Evolutionary conservation across 1,140 invertebrate species (phyloP), one percentile per base, ranked within the genome.

Genomic region (Ectropis grisescens): DNA sequence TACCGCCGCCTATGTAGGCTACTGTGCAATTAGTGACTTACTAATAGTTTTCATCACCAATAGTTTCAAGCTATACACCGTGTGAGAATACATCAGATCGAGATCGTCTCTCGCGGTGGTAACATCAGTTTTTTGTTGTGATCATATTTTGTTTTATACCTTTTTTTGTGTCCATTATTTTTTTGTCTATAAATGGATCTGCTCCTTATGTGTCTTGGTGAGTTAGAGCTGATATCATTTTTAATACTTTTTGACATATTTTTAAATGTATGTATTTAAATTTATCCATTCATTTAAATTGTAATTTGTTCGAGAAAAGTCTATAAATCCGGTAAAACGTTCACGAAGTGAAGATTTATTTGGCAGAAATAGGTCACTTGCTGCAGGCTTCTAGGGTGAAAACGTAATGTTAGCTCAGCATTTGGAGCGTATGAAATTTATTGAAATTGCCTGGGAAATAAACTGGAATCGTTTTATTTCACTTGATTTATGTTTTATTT

Each of bases 11-110:
- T 61, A 78, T 78, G 76, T 74, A 78, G 70, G 72, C 69, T 72
- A 57, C 53, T 45, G 59, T 55, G 72, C 70, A 81, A 81, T 81
- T 81, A 81, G 76, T 76, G 51, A 51, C 45, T 48, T 56, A 74
- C 72, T 81, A 78, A 78, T 76, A 72, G 72, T 75, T 81, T 76
- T 74, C 69, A 78, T 78, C 69, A 78, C 55, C 72, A 60, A 65
- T 62, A 65, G 58, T 65, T 60, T 56, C 52, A 54, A 49, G 47
- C 58, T 44, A 48, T 54, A 36, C 54, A 45, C 22, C 33, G 51
- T 45, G 45, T 47, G 33, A 33, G 47, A 56, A 41, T 49, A 48
- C 47, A 59, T 70, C 70, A 78, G 54, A 72, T 36, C 55, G 51
- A 53, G 56, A 49, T 54, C 58, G 62, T 35, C 62, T 60, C 60